A percentile compares a stretch with the other conserved stretches of the same genome.
phyloP scores from a whole-genome alignment of 1,140 invertebrate genomes.

The Tribolium madens region DNA sequence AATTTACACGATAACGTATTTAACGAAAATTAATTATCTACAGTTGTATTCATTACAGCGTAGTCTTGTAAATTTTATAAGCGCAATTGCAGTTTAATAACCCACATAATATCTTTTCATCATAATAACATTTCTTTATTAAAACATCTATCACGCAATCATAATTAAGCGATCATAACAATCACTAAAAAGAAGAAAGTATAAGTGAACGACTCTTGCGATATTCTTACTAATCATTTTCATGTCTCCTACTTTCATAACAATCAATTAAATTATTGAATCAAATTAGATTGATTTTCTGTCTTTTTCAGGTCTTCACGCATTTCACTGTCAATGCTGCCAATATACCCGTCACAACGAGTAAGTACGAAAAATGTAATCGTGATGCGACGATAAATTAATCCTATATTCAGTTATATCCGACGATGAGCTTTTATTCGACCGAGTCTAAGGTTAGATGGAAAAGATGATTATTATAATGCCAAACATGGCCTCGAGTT shows the following conservation, averaged over 20 bases:
- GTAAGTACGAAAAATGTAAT: slow-evolving; percentile 33
- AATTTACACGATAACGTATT: too few relatives aligned
- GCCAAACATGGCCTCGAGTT: slow-evolving; percentile 35
- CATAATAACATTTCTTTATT: neutral
- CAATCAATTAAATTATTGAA: neutral
- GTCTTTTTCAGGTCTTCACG: slow-evolving; percentile 40
- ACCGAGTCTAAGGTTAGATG: slow-evolving; percentile 17
- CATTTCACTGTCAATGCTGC: slow-evolving; percentile 49
- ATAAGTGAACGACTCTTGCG: neutral
- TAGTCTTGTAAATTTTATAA: too few relatives aligned
- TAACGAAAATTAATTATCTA: too few relatives aligned
- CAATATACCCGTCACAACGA: slow-evolving; percentile 49
- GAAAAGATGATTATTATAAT: slow-evolving; percentile 24
- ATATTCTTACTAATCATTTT: neutral
- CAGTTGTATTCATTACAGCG: too few relatives aligned
- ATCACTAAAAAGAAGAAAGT: slow-evolving; percentile 15
- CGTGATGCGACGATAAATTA: slow-evolving; percentile 32
- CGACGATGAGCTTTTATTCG: neutral
- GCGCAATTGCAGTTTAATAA: slow-evolving; percentile 18
- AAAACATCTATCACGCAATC: slow-evolving; percentile 27
- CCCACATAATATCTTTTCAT: neutral
- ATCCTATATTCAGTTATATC: neutral
- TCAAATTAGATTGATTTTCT: neutral
- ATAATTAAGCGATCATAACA: neutral
- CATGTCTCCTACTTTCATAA: slow-evolving; percentile 4